Base-by-base conservation (phyloP, 2,113 vertebrate genomes). In the Centropus bengalensis region DNA sequence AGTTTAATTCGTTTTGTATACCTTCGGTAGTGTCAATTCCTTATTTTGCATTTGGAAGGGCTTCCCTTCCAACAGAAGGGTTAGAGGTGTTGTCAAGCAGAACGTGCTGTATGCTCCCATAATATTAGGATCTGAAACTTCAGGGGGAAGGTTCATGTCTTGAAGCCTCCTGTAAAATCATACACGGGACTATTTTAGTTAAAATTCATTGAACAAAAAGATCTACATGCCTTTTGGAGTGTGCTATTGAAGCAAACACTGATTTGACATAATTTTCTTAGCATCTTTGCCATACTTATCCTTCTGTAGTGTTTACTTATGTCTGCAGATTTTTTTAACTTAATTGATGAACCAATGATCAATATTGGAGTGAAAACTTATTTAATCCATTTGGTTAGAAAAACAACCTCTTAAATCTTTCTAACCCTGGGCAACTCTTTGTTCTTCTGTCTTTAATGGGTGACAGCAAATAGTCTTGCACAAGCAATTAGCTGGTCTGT, bases 401-500 rank as follows among this genome's bases (percentile, higher is more conserved):
- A 88, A 80, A 38, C n/a, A 88, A 7, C 4, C 28, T 7, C 8
- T 89, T 85, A 38, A 66, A 91, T 12, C 19, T 81, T 63, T 22
- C 51, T 32, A 5, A 7, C 33, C 20, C 32, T 18, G 0, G 0
- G 66, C 42, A 85, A 81, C 49, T 81, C 14, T 67, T 73, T 63
- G 63, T 2, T 1, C 62, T 77, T 93, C 60, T 94, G 14, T 36
- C 67, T 92, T 91, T 60, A 93, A 73, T 67, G 79, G 59, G 32
- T 89, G 58, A 88, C 79, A 78, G 49, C 80, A 86, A 93, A 90
- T 95, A 91, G 84, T 82, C 42, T 75, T 74, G 60, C 86, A 86
- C 66, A 68, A 82, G 78, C 68, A 88, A 97, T 86, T 98, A 97
- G 97, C 75, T 96, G 88, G 80, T 90, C 96, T 97, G 96, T 93